Conservation (phyloP, 2,888 invertebrate genomes). For the Microctonus hyperodae region DNA sequence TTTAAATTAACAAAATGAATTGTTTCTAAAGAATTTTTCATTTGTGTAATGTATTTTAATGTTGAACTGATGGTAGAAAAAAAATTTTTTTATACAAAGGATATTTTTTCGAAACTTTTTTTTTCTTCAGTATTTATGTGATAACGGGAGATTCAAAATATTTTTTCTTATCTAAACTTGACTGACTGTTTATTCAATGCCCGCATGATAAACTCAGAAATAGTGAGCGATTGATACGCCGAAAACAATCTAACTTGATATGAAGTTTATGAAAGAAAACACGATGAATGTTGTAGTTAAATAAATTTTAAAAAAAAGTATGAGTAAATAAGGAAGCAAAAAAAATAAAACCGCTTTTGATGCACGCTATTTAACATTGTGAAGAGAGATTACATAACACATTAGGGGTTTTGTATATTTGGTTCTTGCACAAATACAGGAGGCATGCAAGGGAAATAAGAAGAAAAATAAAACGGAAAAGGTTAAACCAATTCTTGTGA, state of each 20-base stretch:
- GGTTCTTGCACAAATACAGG: slow-evolving; percentile 48
- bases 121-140: background rate
- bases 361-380: background rate
- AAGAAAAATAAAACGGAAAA: slow-evolving; percentile 76
- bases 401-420: slow-evolving; percentile 24
- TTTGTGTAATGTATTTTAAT: too few species aligned
- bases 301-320: background rate
- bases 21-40: too few species aligned
- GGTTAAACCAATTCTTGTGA: slow-evolving; percentile 78
- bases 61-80: background rate
- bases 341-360: too few species aligned
- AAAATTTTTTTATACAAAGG: background rate
- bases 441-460: slow-evolving; percentile 66
- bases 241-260: background rate
- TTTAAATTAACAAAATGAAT: too few species aligned
- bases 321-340: too few species aligned
- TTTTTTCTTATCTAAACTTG: background rate
- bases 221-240: background rate
- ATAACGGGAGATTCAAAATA: background rate
- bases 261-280: background rate
- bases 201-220: background rate
- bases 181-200: background rate
- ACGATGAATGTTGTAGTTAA: background rate
- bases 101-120: background rate
- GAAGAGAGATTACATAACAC: background rate